Evolutionary conservation across 2,888 invertebrate species (phyloP), one percentile per base, ranked within the genome.

Genomic region (Onthophagus sagittarius): DNA sequence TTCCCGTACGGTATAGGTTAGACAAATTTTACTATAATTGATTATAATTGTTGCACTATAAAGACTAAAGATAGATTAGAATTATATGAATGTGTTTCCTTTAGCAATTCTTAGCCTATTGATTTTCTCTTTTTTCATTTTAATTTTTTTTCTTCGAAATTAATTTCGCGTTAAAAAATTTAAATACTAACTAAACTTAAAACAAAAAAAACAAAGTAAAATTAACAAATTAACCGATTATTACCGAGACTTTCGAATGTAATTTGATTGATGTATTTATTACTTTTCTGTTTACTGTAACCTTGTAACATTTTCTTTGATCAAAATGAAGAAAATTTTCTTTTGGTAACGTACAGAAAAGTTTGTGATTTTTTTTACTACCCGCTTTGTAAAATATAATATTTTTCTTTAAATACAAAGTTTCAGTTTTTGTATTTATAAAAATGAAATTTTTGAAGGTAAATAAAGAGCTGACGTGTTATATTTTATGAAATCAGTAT

Each of bases 31-130:
- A 80, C 81, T 79, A 80, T 78, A 82, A 63, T 79, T 81, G 82
- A 80, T 81, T 79, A 80, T 78, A 82, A 63, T 79, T 81, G 82
- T 83, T 81, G 82, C 82, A 83, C 82, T 82, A 82, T 82, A 82
- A 82, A 83, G 81, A 82, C 80, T 82, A 82, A 82, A 79, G 78
- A 80, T 82, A 82, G 81, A 79, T 75, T 80, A 82, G 80, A 78
- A 76, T 78, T 80, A 79, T 77, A 79, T 80, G 77, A 78, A 79
- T 81, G 80, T 82, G 79, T 80, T 81, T 80, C 77, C 75, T 79
- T 80, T 78, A 76, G 78, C 75, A 75, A 78, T 77, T 78, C 77
- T 76, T 79, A 76, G 76, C 74, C 74, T 75, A 23, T 23, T 23
- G 23, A 23, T 23, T 23, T 74, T 73, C 77, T 78, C 76, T 78